These are phyloP conservation scores for Malurus alboscapulatus DNA, from an alignment of 2,113 vertebrate species.

Conservation along the genomic window DNA sequence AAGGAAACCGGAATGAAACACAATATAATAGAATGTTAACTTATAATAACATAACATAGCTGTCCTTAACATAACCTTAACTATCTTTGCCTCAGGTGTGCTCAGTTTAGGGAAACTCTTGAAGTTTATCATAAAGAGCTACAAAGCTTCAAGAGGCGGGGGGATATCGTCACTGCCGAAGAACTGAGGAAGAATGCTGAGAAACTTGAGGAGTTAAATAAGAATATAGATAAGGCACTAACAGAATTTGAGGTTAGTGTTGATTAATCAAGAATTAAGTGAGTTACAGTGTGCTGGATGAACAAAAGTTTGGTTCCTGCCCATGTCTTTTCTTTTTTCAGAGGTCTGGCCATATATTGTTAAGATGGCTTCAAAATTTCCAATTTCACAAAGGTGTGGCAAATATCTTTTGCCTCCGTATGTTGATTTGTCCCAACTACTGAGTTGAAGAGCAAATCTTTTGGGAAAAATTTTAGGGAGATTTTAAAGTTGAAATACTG, in stretches of 20 bases:
- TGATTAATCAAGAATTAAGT: neutral
- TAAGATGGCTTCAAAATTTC: neutral
- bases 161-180: slow-evolving; percentile 72
- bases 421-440: neutral
- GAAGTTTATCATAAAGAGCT: slow-evolving; percentile 75
- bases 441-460: neutral
- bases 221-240: slow-evolving; percentile 75
- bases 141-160: slow-evolving; percentile 80
- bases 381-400: neutral
- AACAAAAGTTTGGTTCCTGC: neutral
- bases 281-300: neutral
- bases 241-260: slow-evolving; percentile 81
- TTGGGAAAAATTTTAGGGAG: fast-evolving
- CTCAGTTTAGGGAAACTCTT: slow-evolving; percentile 74
- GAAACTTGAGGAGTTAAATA: slow-evolving; percentile 76
- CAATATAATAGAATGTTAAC: neutral
- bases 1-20: neutral
- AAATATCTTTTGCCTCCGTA: neutral
- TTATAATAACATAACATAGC: no score
- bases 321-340: neutral
- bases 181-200: slow-evolving; percentile 84
- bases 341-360: neutral
- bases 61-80: neutral
- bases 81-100: slow-evolving; percentile 71
- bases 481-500: neutral